Conservation (phyloP, 2,797 vertebrate genomes). For the Peromyscus attwateri region DNA sequence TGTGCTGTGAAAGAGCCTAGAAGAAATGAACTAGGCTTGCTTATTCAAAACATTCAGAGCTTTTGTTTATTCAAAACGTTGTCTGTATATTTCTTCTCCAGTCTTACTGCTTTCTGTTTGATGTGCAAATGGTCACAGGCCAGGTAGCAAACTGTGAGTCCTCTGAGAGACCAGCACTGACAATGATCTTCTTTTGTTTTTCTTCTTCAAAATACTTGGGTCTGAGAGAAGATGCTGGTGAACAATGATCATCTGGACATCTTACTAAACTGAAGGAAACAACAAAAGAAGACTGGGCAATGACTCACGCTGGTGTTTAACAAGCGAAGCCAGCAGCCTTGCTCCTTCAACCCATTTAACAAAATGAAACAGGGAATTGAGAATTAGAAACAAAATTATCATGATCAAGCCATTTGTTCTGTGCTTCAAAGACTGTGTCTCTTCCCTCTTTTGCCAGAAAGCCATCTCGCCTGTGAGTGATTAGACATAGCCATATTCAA, state of each 20-base stretch:
- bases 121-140: background rate
- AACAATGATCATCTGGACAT: background rate
- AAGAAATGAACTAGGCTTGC: conserved; percentile 4
- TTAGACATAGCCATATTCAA: background rate
- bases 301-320: conserved; percentile 20
- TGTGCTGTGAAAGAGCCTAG: background rate
- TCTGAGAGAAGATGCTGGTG: conserved; percentile 4
- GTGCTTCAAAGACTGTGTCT: background rate
- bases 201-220: conserved; percentile 50
- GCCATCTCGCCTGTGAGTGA: background rate
- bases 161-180: background rate
- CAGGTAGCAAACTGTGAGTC: background rate
- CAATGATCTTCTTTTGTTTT: conserved; percentile 26
- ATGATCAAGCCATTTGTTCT: background rate
- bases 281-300: background rate
- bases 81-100: background rate
- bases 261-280: conserved; percentile 28
- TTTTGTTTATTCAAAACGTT: conserved; percentile 51
- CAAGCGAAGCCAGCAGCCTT: conserved; percentile 5
- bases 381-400: conserved; percentile 67
- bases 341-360: conserved; percentile 51
- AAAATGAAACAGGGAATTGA: conserved; percentile 67
- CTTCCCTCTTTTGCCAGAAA: background rate
- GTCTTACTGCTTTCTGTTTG: background rate
- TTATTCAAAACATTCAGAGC: background rate